Conservation (phyloP, 1,140 invertebrate species). For the Cydia amplana region DNA sequence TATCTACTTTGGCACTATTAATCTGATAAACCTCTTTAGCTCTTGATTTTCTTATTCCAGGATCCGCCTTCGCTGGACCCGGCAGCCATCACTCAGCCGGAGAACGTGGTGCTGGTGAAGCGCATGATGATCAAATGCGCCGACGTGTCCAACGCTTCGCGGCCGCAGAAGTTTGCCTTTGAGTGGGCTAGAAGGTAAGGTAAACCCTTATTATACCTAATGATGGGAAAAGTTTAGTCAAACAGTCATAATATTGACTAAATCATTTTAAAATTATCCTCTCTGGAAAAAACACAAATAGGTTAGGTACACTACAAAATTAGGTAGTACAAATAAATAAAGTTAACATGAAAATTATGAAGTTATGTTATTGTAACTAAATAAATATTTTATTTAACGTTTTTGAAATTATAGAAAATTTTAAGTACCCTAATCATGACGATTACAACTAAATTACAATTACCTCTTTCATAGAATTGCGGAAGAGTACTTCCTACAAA, state of each 20-base stretch:
- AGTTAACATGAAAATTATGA: not conserved
- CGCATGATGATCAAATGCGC: slow-evolving; percentile 99
- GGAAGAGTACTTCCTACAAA: slow-evolving; percentile 96
- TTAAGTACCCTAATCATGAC: too few species aligned
- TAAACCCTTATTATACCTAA: not conserved
- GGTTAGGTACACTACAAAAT: too few species aligned
- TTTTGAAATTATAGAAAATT: too few species aligned
- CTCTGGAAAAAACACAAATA: too few species aligned
- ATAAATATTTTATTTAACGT: too few species aligned
- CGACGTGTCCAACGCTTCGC: slow-evolving; percentile 96
- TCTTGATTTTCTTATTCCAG: slow-evolving; percentile 46
- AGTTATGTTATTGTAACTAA: too few species aligned
- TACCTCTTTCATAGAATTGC: slow-evolving; percentile 80
- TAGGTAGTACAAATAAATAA: too few species aligned
- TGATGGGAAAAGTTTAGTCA: too few species aligned
- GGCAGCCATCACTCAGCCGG: slow-evolving; percentile 81
- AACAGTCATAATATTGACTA: too few species aligned
- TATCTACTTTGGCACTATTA: too few species aligned
- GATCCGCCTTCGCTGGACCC: slow-evolving; percentile 76
- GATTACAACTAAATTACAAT: too few species aligned
- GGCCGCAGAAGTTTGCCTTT: slow-evolving; percentile 90
- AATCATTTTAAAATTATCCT: too few species aligned
- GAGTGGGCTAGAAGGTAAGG: slow-evolving; percentile 91
- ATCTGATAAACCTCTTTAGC: not conserved
- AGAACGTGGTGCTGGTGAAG: slow-evolving; percentile 91